phyloP scores from a whole-genome alignment of 1,140 invertebrate genomes.

The Tyrophagus putrescentiae region DNA sequence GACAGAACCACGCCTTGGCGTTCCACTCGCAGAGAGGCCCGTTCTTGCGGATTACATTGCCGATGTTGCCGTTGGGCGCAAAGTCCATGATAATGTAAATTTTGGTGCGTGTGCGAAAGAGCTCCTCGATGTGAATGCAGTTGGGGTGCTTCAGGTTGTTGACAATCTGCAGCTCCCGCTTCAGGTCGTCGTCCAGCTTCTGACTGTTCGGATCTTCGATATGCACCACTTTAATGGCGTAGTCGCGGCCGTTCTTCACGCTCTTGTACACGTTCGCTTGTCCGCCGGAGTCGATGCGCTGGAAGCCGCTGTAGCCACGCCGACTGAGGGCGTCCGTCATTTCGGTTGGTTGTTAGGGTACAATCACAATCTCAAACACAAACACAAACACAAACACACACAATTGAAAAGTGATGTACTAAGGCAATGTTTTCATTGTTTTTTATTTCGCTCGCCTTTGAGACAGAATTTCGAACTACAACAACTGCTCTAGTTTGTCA shows the following conservation, averaged over 20 bases:
- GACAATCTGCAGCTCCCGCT: constrained; percentile 23
- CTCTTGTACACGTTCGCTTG: constrained; percentile 13
- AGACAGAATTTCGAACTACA: no score
- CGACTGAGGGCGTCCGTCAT: not conserved
- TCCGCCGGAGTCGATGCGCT: not conserved
- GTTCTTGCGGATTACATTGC: not conserved
- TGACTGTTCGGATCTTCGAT: constrained; percentile 21
- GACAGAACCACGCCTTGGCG: constrained; percentile 20
- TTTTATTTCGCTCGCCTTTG: no score
- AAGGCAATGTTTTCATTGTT: no score
- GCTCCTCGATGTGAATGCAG: constrained; percentile 21
- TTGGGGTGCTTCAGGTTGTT: constrained; percentile 20
- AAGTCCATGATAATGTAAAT: constrained; percentile 25
- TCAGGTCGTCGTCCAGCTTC: constrained; percentile 9
- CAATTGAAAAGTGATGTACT: no score
- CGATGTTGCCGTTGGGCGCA: constrained; percentile 5
- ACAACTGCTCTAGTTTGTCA: no score
- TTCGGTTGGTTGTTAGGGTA: not conserved
- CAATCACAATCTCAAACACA: no score
- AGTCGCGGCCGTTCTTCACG: not conserved
- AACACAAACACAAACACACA: no score
- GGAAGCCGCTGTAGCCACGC: not conserved
- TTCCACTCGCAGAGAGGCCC: constrained; percentile 17
- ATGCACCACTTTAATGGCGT: constrained; percentile 21
- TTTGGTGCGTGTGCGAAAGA: constrained; percentile 22